A percentile compares a stretch with the other conserved stretches of the same genome.
These are phyloP conservation scores for Masnerella sp. DNA, from an alignment of 2,888 invertebrate genomes.

Conservation along the genomic window DNA sequence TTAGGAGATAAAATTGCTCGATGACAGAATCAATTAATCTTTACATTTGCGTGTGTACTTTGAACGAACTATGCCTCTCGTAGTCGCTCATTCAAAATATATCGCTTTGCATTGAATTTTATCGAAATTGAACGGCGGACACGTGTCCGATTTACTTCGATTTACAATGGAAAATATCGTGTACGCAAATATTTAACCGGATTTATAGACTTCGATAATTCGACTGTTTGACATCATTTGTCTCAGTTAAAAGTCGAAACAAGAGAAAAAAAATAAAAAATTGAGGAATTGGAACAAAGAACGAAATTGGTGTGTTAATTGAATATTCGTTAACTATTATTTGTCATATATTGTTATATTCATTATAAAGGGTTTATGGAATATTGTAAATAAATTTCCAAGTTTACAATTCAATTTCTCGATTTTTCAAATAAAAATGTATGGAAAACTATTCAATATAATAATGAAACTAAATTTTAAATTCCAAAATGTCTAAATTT, in stretches of 20 bases:
- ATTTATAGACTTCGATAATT: conserved; percentile 31
- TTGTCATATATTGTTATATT: too few species aligned
- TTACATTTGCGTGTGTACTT: conserved; percentile 1
- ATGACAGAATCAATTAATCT: conserved; percentile 10
- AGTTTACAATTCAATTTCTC: too few species aligned
- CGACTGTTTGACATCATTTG: conserved; percentile 20
- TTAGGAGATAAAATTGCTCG: too few species aligned
- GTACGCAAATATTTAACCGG: background rate
- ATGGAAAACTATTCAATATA: too few species aligned
- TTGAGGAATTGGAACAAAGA: too few species aligned
- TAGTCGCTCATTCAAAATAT: conserved; percentile 8
- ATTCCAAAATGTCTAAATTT: too few species aligned
- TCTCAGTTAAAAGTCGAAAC: conserved; percentile 10
- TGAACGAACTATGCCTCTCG: background rate
- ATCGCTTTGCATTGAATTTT: conserved; percentile 26
- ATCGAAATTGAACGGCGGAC: conserved; percentile 17
- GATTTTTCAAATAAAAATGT: too few species aligned
- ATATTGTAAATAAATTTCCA: too few species aligned
- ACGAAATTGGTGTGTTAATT: too few species aligned
- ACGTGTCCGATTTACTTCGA: conserved; percentile 22
- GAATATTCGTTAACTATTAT: too few species aligned
- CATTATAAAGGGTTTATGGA: too few species aligned
- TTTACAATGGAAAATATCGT: conserved; percentile 21
- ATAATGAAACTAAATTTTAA: too few species aligned
- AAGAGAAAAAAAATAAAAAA: background rate